Evolutionary conservation across 2,797 vertebrate species (phyloP).

Genomic region (Valencia hispanica): DNA sequence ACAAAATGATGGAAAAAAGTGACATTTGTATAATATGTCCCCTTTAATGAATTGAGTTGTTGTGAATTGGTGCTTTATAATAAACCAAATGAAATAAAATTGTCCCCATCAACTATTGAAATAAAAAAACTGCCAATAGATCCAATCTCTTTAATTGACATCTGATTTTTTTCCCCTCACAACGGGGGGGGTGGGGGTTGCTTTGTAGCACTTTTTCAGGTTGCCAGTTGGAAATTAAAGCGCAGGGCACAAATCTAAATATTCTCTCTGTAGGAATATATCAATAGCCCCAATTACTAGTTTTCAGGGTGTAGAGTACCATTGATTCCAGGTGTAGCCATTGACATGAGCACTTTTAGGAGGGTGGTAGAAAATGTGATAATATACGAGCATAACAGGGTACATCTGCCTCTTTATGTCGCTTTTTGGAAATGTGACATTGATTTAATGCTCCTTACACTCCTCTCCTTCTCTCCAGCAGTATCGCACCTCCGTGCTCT

Average conservation of each 20-base stretch:
- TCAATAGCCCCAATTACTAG: neutral
- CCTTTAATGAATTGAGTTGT: too few species aligned
- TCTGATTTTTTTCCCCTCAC: too few species aligned
- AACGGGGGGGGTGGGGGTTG: too few species aligned
- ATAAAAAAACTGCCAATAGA: too few species aligned
- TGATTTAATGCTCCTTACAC: slow-evolving; percentile 6
- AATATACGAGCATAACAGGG: neutral
- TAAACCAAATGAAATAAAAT: too few species aligned
- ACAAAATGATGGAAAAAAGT: too few species aligned
- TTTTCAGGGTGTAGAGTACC: neutral
- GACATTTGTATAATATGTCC: too few species aligned
- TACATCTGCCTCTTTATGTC: slow-evolving; percentile 62
- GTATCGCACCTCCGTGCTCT: slow-evolving; percentile 24
- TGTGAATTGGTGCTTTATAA: too few species aligned
- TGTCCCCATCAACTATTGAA: too few species aligned
- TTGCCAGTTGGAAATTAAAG: neutral
- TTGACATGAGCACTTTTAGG: slow-evolving; percentile 16
- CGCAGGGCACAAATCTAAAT: neutral
- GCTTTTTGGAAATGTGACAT: slow-evolving; percentile 57
- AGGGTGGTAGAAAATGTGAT: slow-evolving; percentile 5
- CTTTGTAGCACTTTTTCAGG: too few species aligned
- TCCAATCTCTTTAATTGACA: too few species aligned
- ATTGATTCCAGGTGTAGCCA: neutral
- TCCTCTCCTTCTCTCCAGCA: neutral
- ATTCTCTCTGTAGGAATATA: neutral